Evolutionary conservation across 2,888 invertebrate species (phyloP), one percentile per base, ranked within the genome.

Genomic region (Plusia festucae): DNA sequence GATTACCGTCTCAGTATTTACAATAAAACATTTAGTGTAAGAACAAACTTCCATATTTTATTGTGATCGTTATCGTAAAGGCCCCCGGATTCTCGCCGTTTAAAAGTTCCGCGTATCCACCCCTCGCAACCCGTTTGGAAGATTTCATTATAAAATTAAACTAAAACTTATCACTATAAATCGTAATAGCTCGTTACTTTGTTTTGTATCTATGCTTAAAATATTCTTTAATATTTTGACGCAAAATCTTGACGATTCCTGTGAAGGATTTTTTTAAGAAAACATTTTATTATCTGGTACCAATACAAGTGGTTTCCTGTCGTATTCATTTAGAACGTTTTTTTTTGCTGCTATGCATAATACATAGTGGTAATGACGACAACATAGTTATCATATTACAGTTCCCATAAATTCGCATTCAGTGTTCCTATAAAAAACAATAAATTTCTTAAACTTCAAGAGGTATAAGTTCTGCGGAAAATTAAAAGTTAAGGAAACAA

Each of bases 41-140:
- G 90, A 91, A 91, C 92, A 93, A 94, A 94, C 88, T 94, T 94
- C 92, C 93, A 94, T 94, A 94, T 94, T 95, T 94, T 94, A 95
- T 94, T 93, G 89, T 86, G 93, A 93, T 93, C 93, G 92, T 94
- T 94, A 95, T 94, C 94, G 93, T 94, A 94, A 94, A 94, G 81
- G 83, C 77, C 82, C 84, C 85, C 81, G 79, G 85, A 88, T 90
- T 88, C 84, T 85, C 83, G 85, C 87, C 88, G 88, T 90, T 92
- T 93, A 93, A 93, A 93, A 93, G 91, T 94, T 81, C 54, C 60
- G n/a, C 68, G 64, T 76, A 54, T 73, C 49, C 52, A 51, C 86
- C 88, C 85, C 83, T 82, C 57, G 53, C 79, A 88, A 88, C 90
- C 89, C 88, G 87, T 88, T 82, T 84, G 81, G 79, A 83, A 87